Conservation (phyloP, 30 jellyfish, hydroid and myxozoan species). For the Nemopilema nomurai region DNA sequence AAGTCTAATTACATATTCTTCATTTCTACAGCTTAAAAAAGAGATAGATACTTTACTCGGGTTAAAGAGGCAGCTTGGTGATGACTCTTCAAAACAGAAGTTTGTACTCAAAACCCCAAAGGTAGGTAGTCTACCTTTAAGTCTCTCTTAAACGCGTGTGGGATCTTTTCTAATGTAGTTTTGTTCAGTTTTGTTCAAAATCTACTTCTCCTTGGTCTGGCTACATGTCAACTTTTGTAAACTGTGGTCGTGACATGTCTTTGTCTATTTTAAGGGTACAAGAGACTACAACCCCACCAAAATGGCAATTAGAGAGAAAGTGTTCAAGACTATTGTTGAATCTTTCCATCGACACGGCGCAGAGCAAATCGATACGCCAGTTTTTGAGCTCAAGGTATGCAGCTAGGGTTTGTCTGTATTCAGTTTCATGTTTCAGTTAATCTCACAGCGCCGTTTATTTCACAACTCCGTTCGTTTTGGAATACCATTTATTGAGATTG, state of each 20-base stretch:
- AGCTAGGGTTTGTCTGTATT: not conserved
- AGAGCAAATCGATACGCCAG: constrained; percentile 98
- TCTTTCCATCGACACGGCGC: constrained; percentile 98
- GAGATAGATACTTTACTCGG: constrained; percentile 83
- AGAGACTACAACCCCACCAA: constrained; percentile 94
- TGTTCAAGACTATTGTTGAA: constrained; percentile 68
- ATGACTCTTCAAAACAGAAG: constrained; percentile 82
- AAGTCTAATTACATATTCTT: not conserved
- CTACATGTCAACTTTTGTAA: too few species aligned
- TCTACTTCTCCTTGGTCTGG: too few species aligned
- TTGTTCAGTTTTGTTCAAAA: too few species aligned
- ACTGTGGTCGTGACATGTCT: too few species aligned
- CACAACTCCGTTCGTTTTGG: too few species aligned
- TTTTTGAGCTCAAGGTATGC: constrained; percentile 94
- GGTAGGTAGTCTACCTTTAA: constrained; percentile 39
- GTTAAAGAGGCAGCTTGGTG: constrained; percentile 80
- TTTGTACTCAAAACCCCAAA: constrained; percentile 98
- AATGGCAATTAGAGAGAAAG: constrained; percentile 95
- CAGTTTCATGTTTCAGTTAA: too few species aligned
- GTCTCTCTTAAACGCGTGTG: not conserved
- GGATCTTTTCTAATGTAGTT: too few species aligned
- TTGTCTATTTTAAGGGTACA: constrained; percentile 78
- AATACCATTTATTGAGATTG: too few species aligned
- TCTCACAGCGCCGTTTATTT: too few species aligned
- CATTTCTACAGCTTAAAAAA: constrained; percentile 63